These are phyloP conservation scores for Phenganax marumi DNA, from an alignment of 92 coral and sea anemone species.

Conservation along the genomic window DNA sequence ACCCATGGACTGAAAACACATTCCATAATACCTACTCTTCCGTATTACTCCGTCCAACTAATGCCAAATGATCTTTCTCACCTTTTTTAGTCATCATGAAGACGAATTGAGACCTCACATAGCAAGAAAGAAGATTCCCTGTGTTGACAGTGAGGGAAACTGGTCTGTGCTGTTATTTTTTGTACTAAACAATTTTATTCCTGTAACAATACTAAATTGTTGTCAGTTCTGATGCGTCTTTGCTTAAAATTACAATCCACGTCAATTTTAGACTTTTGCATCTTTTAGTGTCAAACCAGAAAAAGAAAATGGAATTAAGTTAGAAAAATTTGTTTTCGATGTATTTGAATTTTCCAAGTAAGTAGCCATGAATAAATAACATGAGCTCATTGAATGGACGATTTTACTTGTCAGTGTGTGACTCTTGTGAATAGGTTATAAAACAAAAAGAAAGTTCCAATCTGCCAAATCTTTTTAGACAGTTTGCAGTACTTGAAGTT, in stretches of 20 bases:
- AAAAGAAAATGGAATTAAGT: conserved; percentile 76
- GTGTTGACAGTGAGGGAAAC: conserved; percentile 69
- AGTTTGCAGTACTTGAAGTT: conserved; percentile 87
- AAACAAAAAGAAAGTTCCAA: not conserved
- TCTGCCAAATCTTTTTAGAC: conserved; percentile 49
- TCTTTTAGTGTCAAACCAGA: conserved; percentile 67
- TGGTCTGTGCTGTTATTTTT: conserved; percentile 42
- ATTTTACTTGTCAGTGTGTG: not conserved
- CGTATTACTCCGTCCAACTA: too few species aligned
- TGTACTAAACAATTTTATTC: not conserved
- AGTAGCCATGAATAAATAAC: conserved; percentile 26
- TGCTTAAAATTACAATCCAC: not conserved
- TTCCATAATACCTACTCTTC: too few species aligned
- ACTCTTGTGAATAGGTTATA: not conserved
- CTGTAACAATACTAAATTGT: not conserved
- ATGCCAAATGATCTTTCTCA: not conserved
- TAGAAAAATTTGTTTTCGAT: conserved; percentile 97
- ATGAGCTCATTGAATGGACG: not conserved
- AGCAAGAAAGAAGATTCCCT: conserved; percentile 91
- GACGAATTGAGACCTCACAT: conserved; percentile 71
- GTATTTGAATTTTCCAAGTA: conserved; percentile 90
- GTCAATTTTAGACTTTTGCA: not conserved
- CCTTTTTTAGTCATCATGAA: conserved; percentile 63
- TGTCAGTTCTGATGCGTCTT: not conserved
- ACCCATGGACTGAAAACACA: not conserved